A percentile compares a stretch with the other conserved stretches of the same genome.
These are phyloP conservation scores for Gastrophysa polygoni DNA, from an alignment of 2,888 invertebrate genomes.

Conservation along the genomic window DNA sequence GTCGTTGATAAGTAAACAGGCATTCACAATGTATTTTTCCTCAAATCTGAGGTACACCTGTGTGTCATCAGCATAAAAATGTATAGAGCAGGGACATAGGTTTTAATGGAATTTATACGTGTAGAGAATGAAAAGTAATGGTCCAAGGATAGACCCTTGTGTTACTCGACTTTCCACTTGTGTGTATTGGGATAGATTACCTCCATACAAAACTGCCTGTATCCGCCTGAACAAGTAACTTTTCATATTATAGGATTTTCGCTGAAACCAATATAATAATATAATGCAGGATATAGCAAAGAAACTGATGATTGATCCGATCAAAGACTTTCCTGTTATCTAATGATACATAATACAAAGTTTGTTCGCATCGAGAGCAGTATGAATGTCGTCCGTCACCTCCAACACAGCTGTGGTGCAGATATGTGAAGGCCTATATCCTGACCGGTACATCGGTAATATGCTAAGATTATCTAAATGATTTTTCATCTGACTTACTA, in stretches of 20 bases:
- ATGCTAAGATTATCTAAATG: neutral
- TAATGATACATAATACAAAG: too few species aligned
- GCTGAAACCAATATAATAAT: constrained; percentile 5
- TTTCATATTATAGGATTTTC: neutral
- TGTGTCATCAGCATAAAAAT: neutral
- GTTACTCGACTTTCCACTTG: neutral
- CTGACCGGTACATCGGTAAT: neutral
- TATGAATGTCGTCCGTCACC: neutral
- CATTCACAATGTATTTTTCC: neutral
- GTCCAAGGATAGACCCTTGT: neutral
- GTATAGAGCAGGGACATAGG: neutral
- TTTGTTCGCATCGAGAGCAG: constrained; percentile 1
- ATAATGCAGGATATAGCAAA: neutral
- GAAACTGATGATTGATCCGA: too few species aligned
- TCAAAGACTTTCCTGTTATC: too few species aligned
- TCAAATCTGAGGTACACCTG: neutral
- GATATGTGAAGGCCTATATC: too few species aligned
- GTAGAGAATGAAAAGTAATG: neutral
- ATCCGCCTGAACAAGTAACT: neutral
- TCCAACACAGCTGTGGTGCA: neutral
- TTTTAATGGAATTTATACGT: neutral
- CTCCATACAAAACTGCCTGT: neutral
- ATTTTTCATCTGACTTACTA: neutral
- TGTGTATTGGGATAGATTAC: neutral
- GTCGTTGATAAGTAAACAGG: neutral